Evolutionary conservation across 23 tunicate species (phyloP), one percentile per base, ranked within the genome.

Genomic region (Trididemnum clinides): DNA sequence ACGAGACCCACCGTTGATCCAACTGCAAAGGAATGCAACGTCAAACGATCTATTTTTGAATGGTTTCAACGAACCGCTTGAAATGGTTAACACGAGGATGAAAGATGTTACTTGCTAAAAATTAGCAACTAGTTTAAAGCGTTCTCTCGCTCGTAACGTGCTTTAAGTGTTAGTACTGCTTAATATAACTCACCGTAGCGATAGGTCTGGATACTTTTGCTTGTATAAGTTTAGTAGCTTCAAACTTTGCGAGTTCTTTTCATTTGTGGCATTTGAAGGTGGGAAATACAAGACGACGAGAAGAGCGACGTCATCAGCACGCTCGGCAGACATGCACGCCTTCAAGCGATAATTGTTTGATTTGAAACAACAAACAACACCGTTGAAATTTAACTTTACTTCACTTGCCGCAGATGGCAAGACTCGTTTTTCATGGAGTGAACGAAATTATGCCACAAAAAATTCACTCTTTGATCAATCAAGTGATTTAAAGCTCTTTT

Each of bases 321-420:
- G 78, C 0, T 87, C 97, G 3, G 84, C 86, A 20, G 97, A 87
- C 97, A 92, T 92, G 54, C 88, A 87, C 7, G 97, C 90, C 97
- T 92, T 65, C 7, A n/a, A n/a, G n/a, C n/a, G n/a, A n/a, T n/a
- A n/a, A n/a, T n/a, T n/a, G n/a, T n/a, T n/a, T n/a, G n/a, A n/a
- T n/a, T n/a, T n/a, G n/a, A n/a, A n/a, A n/a, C n/a, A n/a, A n/a
- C n/a, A n/a, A n/a, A n/a, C n/a, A n/a, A n/a, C n/a, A n/a, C n/a
- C n/a, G n/a, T n/a, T n/a, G n/a, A n/a, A n/a, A n/a, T n/a, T n/a
- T n/a, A n/a, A n/a, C n/a, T n/a, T n/a, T n/a, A n/a, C n/a, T n/a
- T n/a, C n/a, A n/a, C n/a, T n/a, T n/a, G n/a, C n/a, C n/a, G n/a
- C n/a, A n/a, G n/a, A n/a, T n/a, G n/a, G n/a, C n/a, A n/a, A n/a